Percentiles rank a stretch among this genome's conserved stretches.
Evolutionary conservation across 2,797 vertebrate species (phyloP).

Genomic region (Neosilurus mollespiculum): DNA sequence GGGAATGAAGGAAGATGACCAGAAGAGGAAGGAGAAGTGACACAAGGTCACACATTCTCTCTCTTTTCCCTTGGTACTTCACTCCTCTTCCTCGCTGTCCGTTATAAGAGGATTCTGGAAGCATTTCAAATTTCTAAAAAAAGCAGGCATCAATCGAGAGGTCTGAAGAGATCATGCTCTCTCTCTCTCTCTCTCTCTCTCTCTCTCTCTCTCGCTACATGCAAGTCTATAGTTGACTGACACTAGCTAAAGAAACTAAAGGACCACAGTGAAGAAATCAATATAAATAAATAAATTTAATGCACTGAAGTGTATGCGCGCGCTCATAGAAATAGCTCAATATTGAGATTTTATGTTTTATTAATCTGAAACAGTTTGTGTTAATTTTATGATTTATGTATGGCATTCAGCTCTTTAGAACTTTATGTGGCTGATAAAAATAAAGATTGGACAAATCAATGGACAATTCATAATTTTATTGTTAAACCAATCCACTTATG

Average conservation of each 20-base stretch:
- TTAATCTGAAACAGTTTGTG: neutral
- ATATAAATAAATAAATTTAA: neutral
- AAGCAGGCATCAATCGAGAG: slow-evolving; percentile 36
- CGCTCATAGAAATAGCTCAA: neutral
- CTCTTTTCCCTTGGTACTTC: neutral
- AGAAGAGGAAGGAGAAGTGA: slow-evolving; percentile 43
- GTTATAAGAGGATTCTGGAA: slow-evolving; percentile 48
- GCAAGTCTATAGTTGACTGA: neutral
- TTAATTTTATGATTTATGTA: neutral
- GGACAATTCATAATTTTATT: neutral
- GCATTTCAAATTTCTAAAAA: slow-evolving; percentile 52
- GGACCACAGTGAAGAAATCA: slow-evolving; percentile 1
- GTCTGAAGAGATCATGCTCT: slow-evolving; percentile 7
- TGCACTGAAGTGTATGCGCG: neutral
- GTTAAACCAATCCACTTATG: neutral
- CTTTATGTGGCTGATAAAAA: neutral
- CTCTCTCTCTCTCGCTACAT: slow-evolving; percentile 23
- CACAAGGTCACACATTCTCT: slow-evolving; percentile 39
- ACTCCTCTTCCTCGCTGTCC: neutral
- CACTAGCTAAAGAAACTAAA: neutral
- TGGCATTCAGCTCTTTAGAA: neutral
- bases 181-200: slow-evolving; percentile 22
- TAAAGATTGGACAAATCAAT: neutral
- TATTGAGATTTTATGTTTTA: neutral
- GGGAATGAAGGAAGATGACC: slow-evolving; percentile 6